These are phyloP conservation scores for Lordiphosa collinella DNA, from an alignment of 1,140 invertebrate species.

Conservation along the genomic window DNA sequence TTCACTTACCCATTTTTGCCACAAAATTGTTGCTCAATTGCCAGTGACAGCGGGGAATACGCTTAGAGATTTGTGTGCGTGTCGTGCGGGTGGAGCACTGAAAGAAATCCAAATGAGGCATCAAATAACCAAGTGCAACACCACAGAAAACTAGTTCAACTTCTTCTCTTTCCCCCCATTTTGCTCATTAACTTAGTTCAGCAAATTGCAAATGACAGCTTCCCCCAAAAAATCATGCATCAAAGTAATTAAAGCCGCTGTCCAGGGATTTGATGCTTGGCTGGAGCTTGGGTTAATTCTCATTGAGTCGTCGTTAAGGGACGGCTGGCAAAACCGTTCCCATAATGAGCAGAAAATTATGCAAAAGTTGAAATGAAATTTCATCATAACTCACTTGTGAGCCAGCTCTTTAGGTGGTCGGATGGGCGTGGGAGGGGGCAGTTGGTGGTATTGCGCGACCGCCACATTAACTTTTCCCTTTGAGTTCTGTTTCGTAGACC, in stretches of 20 bases:
- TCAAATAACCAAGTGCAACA: too few relatives aligned
- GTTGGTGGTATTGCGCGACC: not conserved
- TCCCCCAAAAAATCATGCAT: constrained; percentile 61
- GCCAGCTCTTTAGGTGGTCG: constrained; percentile 31
- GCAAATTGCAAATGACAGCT: constrained; percentile 68
- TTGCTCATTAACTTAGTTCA: constrained; percentile 43
- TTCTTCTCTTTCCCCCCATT: too few relatives aligned
- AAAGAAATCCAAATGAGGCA: constrained; percentile 19
- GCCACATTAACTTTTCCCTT: constrained; percentile 8
- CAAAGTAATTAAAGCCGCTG: constrained; percentile 70
- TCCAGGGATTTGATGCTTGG: constrained; percentile 60
- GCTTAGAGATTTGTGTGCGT: constrained; percentile 21
- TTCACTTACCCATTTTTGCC: constrained; percentile 64
- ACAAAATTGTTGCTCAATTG: constrained; percentile 49
- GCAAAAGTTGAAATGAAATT: constrained; percentile 76
- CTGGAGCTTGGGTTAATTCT: constrained; percentile 19
- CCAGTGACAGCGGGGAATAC: constrained; percentile 45
- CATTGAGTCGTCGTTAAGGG: constrained; percentile 1
- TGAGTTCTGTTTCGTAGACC: not conserved
- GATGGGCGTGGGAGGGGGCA: not conserved
- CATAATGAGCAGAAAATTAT: constrained; percentile 75
- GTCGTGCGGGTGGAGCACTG: constrained; percentile 20
- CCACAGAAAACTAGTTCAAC: too few relatives aligned
- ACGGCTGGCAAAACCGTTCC: constrained; percentile 1
- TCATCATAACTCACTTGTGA: constrained; percentile 51